Base-by-base conservation (phyloP, 2,113 vertebrate species). In the Pelvicachromis taeniatus region DNA sequence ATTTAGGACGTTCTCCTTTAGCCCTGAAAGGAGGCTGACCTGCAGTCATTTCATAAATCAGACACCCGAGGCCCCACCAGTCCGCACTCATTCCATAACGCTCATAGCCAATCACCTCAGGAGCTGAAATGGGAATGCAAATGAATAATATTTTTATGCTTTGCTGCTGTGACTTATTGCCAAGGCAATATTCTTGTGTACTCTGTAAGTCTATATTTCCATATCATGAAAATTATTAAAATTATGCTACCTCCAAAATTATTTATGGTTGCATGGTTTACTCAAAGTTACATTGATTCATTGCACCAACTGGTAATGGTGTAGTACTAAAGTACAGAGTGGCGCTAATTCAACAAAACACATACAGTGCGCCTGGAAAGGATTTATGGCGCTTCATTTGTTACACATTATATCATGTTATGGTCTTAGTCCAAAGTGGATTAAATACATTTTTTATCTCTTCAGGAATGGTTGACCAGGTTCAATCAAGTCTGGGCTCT, bases 61-160 rank as follows among this genome's bases (percentile, higher is more conserved):
- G 95, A 81, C 97, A 98, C 59, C 97, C 97, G 33, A 98, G 93
- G 1, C 97, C 97, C 97, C 97, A 97, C 97, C 97, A 98, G 95
- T 98, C 97, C 0, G 87, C 95, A n/a, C 96, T 96, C 85, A 88
- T 84, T 48, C 93, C 83, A n/a, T 97, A 97, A 9, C 85, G 75
- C 48, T 96, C 83, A 1, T 96, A 88, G 23, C 80, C 77, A 42
- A 97, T 96, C 86, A 97, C 97, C 92, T 97, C 97, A 0, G 97
- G 97, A 84, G 97, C 97, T 98, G 85, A 11, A 80, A 45, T 3
- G 0, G 83, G 23, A 31, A 65, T 11, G 6, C 16, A 8, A 59
- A 53, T 16, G 9, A 50, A 16, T 38, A 40, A 52, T 23, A 1
- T 14, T 26, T 68, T 50, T 73, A 31, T 73, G 23, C 14, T 73